Percentiles rank a stretch among this genome's conserved stretches.
These are phyloP conservation scores for Arctopsyche grandis DNA, from an alignment of 1,140 invertebrate species.

Conservation along the genomic window DNA sequence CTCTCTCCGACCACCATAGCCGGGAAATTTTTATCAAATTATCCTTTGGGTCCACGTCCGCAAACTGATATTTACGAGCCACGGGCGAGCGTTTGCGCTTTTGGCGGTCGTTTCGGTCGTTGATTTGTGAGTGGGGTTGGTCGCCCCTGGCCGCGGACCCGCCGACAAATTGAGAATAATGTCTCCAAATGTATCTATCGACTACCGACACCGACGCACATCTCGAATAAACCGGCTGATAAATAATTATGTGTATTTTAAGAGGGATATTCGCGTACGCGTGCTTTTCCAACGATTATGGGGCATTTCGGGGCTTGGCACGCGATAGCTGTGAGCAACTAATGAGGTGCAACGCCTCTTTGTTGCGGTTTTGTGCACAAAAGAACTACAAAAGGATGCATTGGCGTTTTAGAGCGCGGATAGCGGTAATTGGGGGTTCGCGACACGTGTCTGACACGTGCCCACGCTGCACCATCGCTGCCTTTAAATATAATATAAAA, in stretches of 20 bases:
- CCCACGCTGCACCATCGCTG: neutral
- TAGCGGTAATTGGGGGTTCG: conserved; percentile 35
- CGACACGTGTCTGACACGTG: conserved; percentile 21
- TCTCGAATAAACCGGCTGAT: neutral
- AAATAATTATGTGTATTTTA: neutral
- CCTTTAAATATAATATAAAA: no score
- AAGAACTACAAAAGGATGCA: conserved; percentile 38
- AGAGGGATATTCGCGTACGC: neutral
- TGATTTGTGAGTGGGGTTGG: conserved; percentile 23
- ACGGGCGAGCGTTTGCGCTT: neutral
- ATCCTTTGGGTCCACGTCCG: conserved; percentile 23
- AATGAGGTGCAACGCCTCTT: conserved; percentile 36
- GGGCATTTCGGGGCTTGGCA: neutral
- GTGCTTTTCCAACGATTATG: neutral
- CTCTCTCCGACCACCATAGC: no score
- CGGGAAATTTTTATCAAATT: conserved; percentile 49
- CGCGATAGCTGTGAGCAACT: conserved; percentile 15
- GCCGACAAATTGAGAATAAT: conserved; percentile 3
- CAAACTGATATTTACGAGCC: conserved; percentile 50
- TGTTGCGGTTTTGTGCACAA: conserved; percentile 31
- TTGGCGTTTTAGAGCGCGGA: conserved; percentile 18
- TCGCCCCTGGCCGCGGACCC: neutral
- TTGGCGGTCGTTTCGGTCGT: conserved; percentile 5
- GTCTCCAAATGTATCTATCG: neutral
- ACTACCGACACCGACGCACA: no score